A percentile compares a stretch with the other conserved stretches of the same genome.
Evolutionary conservation across 2,888 invertebrate species (phyloP).

Genomic region (Amphipoea lucens): DNA sequence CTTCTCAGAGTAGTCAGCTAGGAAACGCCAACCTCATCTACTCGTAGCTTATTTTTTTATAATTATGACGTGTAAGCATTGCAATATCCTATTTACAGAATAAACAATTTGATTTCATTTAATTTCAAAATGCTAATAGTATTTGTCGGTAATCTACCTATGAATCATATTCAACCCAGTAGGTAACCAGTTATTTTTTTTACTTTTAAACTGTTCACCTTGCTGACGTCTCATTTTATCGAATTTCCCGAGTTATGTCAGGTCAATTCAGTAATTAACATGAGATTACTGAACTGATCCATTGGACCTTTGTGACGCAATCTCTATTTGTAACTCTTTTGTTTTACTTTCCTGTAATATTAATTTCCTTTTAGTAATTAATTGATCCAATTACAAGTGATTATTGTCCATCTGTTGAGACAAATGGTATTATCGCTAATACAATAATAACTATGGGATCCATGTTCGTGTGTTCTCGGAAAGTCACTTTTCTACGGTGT

Average conservation of each 20-base stretch:
- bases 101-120: not conserved
- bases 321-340: slow-evolving; percentile 14
- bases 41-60: not conserved
- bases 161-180: not conserved
- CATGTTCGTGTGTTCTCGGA: slow-evolving; percentile 32
- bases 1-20: not conserved
- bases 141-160: not conserved
- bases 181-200: too few relatives aligned
- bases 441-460: slow-evolving; percentile 29
- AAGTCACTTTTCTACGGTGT: slow-evolving; percentile 12
- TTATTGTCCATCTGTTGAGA: slow-evolving; percentile 15
- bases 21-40: not conserved
- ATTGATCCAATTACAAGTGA: slow-evolving; percentile 38
- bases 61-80: not conserved
- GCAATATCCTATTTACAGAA: not conserved
- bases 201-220: not conserved
- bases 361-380: slow-evolving; percentile 13
- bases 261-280: not conserved
- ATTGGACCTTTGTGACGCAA: not conserved
- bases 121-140: not conserved
- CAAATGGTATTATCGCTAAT: slow-evolving; percentile 11
- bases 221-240: not conserved
- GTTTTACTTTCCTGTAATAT: slow-evolving; percentile 17
- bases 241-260: not conserved
- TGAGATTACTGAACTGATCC: not conserved